These are phyloP conservation scores for Leuciscus waleckii DNA, from an alignment of 2,797 vertebrate genomes.

Conservation along the genomic window DNA sequence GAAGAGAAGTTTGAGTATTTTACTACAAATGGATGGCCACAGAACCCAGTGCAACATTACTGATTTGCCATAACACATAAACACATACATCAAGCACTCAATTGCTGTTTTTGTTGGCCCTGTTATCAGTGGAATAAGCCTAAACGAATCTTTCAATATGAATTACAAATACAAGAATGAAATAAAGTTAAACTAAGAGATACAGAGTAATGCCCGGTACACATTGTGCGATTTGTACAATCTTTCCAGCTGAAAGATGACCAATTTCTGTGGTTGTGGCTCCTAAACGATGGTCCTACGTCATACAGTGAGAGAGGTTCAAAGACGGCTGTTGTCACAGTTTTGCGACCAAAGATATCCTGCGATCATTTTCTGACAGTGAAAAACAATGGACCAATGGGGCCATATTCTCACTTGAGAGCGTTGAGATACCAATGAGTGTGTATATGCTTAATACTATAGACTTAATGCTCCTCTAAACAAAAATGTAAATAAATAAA, in stretches of 20 bases:
- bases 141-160: conserved; percentile 24
- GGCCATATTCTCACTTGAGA: neutral
- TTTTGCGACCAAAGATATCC: neutral
- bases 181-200: conserved; percentile 54
- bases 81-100: conserved; percentile 52
- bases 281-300: neutral
- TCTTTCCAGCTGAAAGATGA: no score
- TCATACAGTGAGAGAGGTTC: neutral
- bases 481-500: neutral
- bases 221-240: neutral
- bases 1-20: conserved; percentile 55
- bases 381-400: neutral
- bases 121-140: conserved; percentile 20
- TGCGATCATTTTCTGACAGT: neutral
- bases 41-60: conserved; percentile 67
- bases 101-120: conserved; percentile 68
- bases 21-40: conserved; percentile 68
- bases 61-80: conserved; percentile 59
- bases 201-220: neutral
- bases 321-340: neutral
- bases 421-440: neutral
- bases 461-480: neutral
- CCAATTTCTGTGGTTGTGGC: neutral
- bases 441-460: neutral
- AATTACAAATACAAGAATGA: conserved; percentile 50